Conservation (phyloP, 1,140 invertebrate genomes). For the Liolophura sinensis region DNA sequence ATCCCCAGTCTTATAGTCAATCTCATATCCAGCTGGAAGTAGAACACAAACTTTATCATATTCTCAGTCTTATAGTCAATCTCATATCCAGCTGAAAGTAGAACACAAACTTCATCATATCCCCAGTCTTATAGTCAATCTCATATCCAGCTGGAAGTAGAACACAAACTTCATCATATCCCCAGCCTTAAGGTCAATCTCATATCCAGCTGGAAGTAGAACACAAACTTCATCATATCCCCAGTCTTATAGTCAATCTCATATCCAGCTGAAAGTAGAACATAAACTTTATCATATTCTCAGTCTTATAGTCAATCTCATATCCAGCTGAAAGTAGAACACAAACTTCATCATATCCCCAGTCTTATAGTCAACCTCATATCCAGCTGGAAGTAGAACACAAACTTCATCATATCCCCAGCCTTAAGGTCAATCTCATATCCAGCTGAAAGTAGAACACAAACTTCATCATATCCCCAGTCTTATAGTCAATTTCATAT, state of each 20-base stretch:
- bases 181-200: constrained; percentile 81
- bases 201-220: constrained; percentile 68
- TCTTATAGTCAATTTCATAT: too few species aligned
- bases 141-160: background rate
- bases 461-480: too few species aligned
- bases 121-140: background rate
- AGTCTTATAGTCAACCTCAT: too few species aligned
- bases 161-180: constrained; percentile 70
- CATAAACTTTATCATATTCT: constrained; percentile 5
- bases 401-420: too few species aligned
- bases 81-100: constrained; percentile 69
- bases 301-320: constrained; percentile 11
- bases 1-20: too few species aligned
- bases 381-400: too few species aligned
- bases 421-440: too few species aligned
- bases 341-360: background rate
- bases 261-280: background rate
- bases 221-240: background rate
- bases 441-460: too few species aligned
- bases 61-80: constrained; percentile 81
- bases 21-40: too few species aligned
- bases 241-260: background rate
- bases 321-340: constrained; percentile 11
- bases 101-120: background rate
- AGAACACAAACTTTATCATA: constrained; percentile 71